These are phyloP conservation scores for Muraenolepis orangiensis DNA, from an alignment of 2,797 vertebrate genomes.

Conservation along the genomic window DNA sequence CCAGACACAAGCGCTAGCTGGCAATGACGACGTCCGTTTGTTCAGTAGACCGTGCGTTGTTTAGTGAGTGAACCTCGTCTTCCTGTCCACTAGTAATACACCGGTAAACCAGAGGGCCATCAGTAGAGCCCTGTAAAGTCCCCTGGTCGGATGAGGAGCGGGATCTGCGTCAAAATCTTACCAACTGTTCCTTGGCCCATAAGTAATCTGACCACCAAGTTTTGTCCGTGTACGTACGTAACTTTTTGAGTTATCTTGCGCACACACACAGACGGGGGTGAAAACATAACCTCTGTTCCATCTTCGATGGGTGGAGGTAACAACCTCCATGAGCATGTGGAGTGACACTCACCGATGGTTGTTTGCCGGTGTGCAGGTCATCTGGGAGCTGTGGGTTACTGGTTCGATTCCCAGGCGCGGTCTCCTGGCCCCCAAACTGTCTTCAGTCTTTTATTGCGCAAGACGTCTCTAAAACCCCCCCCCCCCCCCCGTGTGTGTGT, in stretches of 20 bases:
- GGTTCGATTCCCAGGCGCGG: background rate
- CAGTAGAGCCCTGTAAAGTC: too few relatives aligned
- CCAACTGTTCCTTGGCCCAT: too few relatives aligned
- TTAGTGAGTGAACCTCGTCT: constrained; percentile 52
- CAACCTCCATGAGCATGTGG: too few relatives aligned
- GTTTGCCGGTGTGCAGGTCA: background rate
- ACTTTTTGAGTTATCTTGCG: too few relatives aligned
- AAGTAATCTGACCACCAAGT: too few relatives aligned
- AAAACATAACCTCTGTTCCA: too few relatives aligned
- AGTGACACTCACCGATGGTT: too few relatives aligned
- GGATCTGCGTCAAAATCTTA: too few relatives aligned
- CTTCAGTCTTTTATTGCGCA: background rate
- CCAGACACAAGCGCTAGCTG: constrained; percentile 34
- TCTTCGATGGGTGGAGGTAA: too few relatives aligned
- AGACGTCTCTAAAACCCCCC: background rate
- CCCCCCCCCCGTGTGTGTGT: background rate
- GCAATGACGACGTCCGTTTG: constrained; percentile 39
- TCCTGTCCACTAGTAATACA: background rate
- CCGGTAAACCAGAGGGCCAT: constrained; percentile 42
- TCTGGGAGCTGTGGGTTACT: background rate
- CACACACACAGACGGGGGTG: too few relatives aligned
- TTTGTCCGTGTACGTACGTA: too few relatives aligned
- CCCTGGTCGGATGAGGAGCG: too few relatives aligned
- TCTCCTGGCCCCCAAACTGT: background rate
- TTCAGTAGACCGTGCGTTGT: constrained; percentile 46